Evolutionary conservation across 2,797 vertebrate species (phyloP).

Genomic region (Caiman crocodilus): DNA sequence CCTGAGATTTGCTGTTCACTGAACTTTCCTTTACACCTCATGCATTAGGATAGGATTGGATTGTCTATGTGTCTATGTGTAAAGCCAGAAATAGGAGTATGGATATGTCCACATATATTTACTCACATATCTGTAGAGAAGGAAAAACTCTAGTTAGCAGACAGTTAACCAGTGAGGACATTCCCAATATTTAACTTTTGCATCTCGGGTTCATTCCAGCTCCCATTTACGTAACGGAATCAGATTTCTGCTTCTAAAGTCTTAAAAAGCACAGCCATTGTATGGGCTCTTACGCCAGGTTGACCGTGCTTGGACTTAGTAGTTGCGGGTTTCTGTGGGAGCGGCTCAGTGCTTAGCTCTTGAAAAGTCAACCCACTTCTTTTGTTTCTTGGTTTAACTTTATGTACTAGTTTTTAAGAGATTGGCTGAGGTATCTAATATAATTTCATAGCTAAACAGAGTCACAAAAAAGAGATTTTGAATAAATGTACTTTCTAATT

Average conservation of each 20-base stretch:
- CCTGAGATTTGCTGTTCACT: background rate
- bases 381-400: background rate
- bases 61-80: background rate
- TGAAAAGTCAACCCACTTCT: background rate
- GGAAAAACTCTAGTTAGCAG: background rate
- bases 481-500: background rate
- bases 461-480: background rate
- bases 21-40: background rate
- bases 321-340: background rate
- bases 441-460: background rate
- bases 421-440: background rate
- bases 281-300: background rate
- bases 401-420: background rate
- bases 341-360: background rate
- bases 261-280: background rate
- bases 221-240: background rate
- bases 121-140: background rate
- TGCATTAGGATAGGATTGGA: background rate
- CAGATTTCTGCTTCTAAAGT: background rate
- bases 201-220: background rate
- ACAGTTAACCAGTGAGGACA: background rate
- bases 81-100: background rate
- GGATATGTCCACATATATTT: background rate
- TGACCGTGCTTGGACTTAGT: background rate
- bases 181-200: background rate